Evolutionary conservation across 2,113 vertebrate genomes (phyloP).

Genomic region (Columbina picui): DNA sequence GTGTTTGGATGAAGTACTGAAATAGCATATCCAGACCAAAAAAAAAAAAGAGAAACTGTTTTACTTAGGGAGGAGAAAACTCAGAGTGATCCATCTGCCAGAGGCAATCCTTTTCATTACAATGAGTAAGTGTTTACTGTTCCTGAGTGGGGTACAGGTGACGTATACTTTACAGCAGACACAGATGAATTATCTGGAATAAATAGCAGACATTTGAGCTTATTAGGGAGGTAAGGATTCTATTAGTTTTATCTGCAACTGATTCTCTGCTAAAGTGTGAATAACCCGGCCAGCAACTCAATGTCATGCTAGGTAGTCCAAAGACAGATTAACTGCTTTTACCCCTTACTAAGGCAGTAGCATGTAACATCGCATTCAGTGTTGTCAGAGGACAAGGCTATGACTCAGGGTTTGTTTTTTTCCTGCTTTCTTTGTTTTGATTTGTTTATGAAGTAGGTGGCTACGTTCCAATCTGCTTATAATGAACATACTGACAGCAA

Average conservation of each 20-base stretch:
- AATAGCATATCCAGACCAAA: neutral
- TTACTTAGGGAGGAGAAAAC: neutral
- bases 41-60: neutral
- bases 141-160: slow-evolving; percentile 5
- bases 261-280: neutral
- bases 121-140: slow-evolving; percentile 18
- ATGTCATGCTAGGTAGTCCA: neutral
- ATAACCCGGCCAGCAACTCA: neutral
- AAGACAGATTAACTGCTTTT: neutral
- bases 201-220: neutral
- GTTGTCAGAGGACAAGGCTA: neutral
- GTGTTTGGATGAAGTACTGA: slow-evolving; percentile 4
- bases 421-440: neutral
- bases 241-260: neutral
- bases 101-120: slow-evolving; percentile 8
- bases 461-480: neutral
- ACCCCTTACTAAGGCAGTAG: neutral
- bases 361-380: neutral
- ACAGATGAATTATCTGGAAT: neutral
- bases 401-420: neutral
- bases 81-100: slow-evolving; percentile 16
- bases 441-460: neutral
- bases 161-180: neutral
- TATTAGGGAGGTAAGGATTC: neutral
- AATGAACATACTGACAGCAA: neutral